Evolutionary conservation across 1,140 invertebrate species (phyloP).

Genomic region (Drosophila gunungcola): DNA sequence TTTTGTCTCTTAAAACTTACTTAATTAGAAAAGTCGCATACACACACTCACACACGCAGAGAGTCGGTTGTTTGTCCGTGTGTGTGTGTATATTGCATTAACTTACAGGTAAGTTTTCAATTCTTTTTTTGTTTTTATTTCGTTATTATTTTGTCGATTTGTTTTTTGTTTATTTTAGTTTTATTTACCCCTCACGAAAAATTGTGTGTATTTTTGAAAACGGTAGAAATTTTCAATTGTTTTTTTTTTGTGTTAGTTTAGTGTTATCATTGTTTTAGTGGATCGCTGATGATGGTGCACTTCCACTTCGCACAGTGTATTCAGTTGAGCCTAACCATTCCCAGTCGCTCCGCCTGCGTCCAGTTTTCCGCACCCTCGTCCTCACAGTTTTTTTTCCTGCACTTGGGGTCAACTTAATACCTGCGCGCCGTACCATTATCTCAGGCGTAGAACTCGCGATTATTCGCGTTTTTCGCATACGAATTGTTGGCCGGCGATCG

Average conservation of each 20-base stretch:
- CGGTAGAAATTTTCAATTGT: conserved; percentile 42
- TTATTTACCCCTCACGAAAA: conserved; percentile 69
- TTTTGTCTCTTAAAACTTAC: conserved; percentile 75
- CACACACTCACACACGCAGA: conserved; percentile 39
- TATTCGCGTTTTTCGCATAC: conserved; percentile 94
- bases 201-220: conserved; percentile 55
- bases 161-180: conserved; percentile 12
- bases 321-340: conserved; percentile 54
- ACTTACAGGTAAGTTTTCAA: conserved; percentile 76
- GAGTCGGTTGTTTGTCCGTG: conserved; percentile 32
- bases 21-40: conserved; percentile 78
- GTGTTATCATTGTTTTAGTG: conserved; percentile 40
- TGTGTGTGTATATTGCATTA: conserved; percentile 56
- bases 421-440: conserved; percentile 85
- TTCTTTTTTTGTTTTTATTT: conserved; percentile 27
- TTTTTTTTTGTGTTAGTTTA: conserved; percentile 47
- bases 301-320: conserved; percentile 72
- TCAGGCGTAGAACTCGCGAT: conserved; percentile 98
- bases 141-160: conserved; percentile 27
- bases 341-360: conserved; percentile 10
- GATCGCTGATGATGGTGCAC: conserved; percentile 20
- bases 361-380: conserved; percentile 10
- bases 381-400: conserved; percentile 24
- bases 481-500: conserved; percentile 95
- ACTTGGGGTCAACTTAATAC: conserved; percentile 63